phyloP scores from a whole-genome alignment of 2,888 invertebrate genomes.

The Psylliodes chrysocephalus region DNA sequence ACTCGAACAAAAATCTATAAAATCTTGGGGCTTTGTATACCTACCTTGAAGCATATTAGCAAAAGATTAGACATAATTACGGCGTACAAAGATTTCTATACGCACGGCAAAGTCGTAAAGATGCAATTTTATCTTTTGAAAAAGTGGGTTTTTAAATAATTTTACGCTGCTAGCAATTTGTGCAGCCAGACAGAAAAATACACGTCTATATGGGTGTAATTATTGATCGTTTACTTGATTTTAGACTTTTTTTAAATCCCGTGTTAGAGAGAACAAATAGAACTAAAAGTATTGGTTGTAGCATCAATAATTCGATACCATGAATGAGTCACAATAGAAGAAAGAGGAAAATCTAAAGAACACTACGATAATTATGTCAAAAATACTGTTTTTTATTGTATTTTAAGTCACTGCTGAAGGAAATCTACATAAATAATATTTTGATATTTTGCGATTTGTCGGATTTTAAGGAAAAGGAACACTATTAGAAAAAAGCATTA shows the following conservation, averaged over 20 bases:
- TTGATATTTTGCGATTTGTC: too few species aligned
- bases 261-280: background rate
- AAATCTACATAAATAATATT: too few species aligned
- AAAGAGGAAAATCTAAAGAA: too few species aligned
- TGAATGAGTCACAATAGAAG: too few species aligned
- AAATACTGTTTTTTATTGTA: too few species aligned
- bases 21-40: constrained; percentile 3
- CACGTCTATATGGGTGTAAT: background rate
- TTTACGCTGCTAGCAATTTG: constrained; percentile 7
- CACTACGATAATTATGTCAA: too few species aligned
- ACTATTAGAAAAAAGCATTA: too few species aligned
- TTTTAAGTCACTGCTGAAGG: too few species aligned
- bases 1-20: background rate
- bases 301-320: too few species aligned
- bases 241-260: background rate
- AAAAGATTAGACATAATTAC: constrained; percentile 7
- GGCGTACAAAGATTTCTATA: background rate
- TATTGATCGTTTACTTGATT: constrained; percentile 7
- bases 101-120: constrained; percentile 6
- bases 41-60: constrained; percentile 7
- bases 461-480: too few species aligned
- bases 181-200: constrained; percentile 9
- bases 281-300: background rate
- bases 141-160: constrained; percentile 6
- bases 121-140: constrained; percentile 3